A percentile compares a stretch with the other conserved stretches of the same genome.
phyloP scores from a whole-genome alignment of 2,797 vertebrate genomes.

The Sebastes baramenuke region DNA sequence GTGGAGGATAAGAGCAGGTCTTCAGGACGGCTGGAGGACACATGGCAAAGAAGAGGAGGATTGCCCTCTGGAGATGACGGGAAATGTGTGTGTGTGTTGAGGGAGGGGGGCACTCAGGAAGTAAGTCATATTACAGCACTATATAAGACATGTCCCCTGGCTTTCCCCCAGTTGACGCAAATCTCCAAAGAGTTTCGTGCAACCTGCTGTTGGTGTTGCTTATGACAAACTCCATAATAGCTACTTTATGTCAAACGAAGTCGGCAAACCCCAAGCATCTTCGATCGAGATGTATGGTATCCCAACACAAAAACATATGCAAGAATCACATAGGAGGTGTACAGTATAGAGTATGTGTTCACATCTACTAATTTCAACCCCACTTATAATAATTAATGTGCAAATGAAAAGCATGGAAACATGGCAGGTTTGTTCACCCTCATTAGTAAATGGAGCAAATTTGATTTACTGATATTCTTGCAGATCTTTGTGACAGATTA shows the following conservation, averaged over 20 bases:
- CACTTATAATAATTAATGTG: neutral
- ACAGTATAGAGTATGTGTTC: no score
- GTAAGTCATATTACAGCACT: neutral
- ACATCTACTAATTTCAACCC: no score
- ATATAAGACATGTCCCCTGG: neutral
- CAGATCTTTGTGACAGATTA: neutral
- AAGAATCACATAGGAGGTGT: no score
- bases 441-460: neutral
- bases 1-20: conserved; percentile 54
- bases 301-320: neutral
- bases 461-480: neutral
- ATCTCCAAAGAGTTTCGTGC: conserved; percentile 11
- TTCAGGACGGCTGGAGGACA: conserved; percentile 65
- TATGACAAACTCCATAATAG: neutral
- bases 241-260: neutral
- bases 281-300: neutral
- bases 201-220: conserved; percentile 6
- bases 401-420: neutral
- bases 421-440: neutral
- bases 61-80: conserved; percentile 62
- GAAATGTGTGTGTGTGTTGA: neutral
- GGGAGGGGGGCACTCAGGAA: conserved; percentile 2
- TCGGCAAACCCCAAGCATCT: neutral
- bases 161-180: neutral
- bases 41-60: conserved; percentile 52